Conservation (phyloP, 2,797 vertebrate species). For the Notolabrus celidotus region DNA sequence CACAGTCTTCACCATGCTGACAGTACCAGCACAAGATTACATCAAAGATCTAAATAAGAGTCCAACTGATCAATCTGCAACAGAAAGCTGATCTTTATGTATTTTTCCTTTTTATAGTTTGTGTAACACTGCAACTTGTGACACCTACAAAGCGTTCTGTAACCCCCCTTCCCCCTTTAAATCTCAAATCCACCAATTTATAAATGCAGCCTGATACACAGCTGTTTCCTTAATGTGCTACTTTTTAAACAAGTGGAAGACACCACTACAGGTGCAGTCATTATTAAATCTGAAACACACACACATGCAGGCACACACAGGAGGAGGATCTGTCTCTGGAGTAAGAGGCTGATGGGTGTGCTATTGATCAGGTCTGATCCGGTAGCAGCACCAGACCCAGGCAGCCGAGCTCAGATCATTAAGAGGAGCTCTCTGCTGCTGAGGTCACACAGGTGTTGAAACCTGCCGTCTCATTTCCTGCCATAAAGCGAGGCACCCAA, state of each 20-base stretch:
- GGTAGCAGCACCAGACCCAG: slow-evolving; percentile 39
- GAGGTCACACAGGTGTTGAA: slow-evolving; percentile 74
- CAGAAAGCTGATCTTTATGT: background rate
- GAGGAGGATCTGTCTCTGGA: slow-evolving; percentile 5
- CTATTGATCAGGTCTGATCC: slow-evolving; percentile 68
- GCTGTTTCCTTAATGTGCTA: slow-evolving; percentile 25
- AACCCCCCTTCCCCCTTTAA: too few species aligned
- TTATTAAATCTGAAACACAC: slow-evolving; percentile 48
- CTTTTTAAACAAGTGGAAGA: slow-evolving; percentile 40
- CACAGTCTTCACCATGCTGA: slow-evolving; percentile 38
- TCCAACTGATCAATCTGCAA: slow-evolving; percentile 20
- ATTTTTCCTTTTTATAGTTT: too few species aligned
- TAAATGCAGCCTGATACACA: too few species aligned
- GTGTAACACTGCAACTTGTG: too few species aligned
- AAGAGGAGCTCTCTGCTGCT: slow-evolving; percentile 48
- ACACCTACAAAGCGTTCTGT: too few species aligned
- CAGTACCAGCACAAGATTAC: slow-evolving; percentile 29
- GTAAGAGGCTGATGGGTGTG: slow-evolving; percentile 38
- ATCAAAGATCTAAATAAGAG: slow-evolving; percentile 8
- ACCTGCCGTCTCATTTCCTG: slow-evolving; percentile 68
- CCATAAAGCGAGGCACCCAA: slow-evolving; percentile 60
- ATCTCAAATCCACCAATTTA: too few species aligned
- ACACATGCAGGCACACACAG: slow-evolving; percentile 9
- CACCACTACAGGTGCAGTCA: slow-evolving; percentile 59
- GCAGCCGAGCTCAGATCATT: slow-evolving; percentile 73